Conservation (phyloP, 2,888 invertebrate genomes). For the Drosophila setosimentum region DNA sequence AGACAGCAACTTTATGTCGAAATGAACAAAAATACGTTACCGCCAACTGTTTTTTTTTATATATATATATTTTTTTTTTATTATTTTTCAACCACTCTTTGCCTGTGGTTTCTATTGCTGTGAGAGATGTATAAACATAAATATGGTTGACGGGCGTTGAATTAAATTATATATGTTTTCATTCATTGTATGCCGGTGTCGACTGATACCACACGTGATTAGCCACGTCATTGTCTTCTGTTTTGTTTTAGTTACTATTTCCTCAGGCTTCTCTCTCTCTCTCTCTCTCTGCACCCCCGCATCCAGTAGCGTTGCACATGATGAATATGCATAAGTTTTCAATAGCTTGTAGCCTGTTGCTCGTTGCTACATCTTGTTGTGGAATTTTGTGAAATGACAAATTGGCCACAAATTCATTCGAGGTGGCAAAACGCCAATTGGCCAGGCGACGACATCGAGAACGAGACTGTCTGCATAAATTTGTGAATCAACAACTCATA, state of each 20-base stretch:
- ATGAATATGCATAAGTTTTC: conserved; percentile 67
- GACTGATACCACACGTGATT: conserved; percentile 69
- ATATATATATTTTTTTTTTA: no score
- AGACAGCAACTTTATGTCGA: conserved; percentile 54
- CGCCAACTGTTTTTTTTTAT: conserved; percentile 6
- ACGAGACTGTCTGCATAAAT: conserved; percentile 65
- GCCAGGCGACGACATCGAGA: conserved; percentile 54
- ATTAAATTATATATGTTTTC: conserved; percentile 58
- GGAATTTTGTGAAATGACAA: conserved; percentile 78
- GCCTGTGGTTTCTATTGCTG: background rate
- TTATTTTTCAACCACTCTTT: background rate
- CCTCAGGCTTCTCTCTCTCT: background rate
- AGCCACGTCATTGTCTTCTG: conserved; percentile 63
- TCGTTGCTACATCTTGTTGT: conserved; percentile 63
- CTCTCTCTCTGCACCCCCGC: background rate
- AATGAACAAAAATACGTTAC: conserved; percentile 35
- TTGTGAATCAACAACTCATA: conserved; percentile 74
- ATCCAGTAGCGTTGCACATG: conserved; percentile 22
- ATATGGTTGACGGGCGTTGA: conserved; percentile 43
- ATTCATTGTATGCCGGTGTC: conserved; percentile 44
- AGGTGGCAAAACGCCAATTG: conserved; percentile 77
- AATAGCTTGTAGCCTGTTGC: conserved; percentile 49
- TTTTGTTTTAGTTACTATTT: conserved; percentile 42
- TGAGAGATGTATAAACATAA: conserved; percentile 1
- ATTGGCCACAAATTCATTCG: conserved; percentile 69